A percentile compares a stretch with the other conserved stretches of the same genome.
These are phyloP conservation scores for Aramus guarauna DNA, from an alignment of 2,113 vertebrate genomes.

Conservation along the genomic window DNA sequence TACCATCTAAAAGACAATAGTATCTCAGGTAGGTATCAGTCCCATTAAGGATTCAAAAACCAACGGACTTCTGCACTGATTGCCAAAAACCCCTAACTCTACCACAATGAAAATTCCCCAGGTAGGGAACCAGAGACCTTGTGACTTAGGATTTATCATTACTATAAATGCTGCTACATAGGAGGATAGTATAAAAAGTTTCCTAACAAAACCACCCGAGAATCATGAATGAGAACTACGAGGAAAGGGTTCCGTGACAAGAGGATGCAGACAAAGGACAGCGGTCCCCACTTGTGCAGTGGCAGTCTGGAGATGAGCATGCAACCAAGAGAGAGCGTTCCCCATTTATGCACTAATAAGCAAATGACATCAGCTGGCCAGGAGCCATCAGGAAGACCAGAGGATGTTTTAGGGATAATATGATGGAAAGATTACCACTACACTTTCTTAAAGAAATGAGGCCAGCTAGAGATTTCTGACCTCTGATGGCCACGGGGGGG, in stretches of 20 bases:
- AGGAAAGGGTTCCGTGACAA: neutral
- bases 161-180: neutral
- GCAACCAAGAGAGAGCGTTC: neutral
- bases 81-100: neutral
- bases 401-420: constrained; percentile 49
- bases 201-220: neutral
- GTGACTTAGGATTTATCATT: neutral
- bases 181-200: neutral
- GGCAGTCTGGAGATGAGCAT: neutral
- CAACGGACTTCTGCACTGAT: neutral
- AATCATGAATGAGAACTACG: fast-evolving
- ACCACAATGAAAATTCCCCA: neutral
- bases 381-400: neutral
- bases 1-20: neutral
- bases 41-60: neutral
- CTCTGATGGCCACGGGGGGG: neutral
- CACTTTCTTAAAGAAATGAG: constrained; percentile 68
- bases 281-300: neutral
- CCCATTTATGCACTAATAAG: neutral
- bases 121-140: neutral
- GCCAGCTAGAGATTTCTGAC: constrained; percentile 44
- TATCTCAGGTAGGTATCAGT: neutral
- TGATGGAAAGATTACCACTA: constrained; percentile 58
- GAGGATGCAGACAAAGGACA: neutral
- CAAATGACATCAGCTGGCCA: constrained; percentile 38